A percentile compares a stretch with the other conserved stretches of the same genome.
phyloP scores from a whole-genome alignment of 64 coral and sea anemone species.

The Orbicella faveolata region DNA sequence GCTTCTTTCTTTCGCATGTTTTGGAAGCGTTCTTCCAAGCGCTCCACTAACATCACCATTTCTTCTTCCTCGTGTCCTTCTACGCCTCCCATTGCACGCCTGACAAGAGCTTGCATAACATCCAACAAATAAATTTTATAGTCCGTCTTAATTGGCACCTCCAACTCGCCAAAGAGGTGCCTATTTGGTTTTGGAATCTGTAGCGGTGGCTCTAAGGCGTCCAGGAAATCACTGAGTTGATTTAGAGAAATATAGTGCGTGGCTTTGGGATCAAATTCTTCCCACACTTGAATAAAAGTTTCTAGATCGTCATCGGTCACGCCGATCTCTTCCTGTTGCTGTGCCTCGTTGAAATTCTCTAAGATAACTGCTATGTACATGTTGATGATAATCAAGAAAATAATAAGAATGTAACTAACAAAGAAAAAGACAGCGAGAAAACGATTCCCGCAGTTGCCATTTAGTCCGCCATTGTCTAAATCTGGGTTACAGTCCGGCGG shows the following conservation, averaged over 20 bases:
- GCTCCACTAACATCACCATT: conserved; percentile 68
- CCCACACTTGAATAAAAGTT: conserved; percentile 87
- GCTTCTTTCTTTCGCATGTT: conserved; percentile 67
- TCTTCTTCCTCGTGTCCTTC: conserved; percentile 85
- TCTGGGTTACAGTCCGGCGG: conserved; percentile 59
- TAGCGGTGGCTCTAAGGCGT: conserved; percentile 82
- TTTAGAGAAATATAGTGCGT: conserved; percentile 86
- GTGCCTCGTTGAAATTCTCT: conserved; percentile 99
- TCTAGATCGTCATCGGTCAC: conserved; percentile 96
- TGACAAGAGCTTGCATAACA: conserved; percentile 81
- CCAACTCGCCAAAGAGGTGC: conserved; percentile 63
- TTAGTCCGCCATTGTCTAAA: neutral
- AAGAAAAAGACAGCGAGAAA: conserved; percentile 95
- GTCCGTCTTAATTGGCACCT: conserved; percentile 76
- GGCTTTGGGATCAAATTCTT: conserved; percentile 83
- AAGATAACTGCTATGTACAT: conserved; percentile 99
- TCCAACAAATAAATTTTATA: conserved; percentile 87
- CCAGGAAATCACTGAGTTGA: conserved; percentile 87
- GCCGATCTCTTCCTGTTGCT: conserved; percentile 94
- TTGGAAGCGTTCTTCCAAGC: conserved; percentile 63
- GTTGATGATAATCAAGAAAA: conserved; percentile 95
- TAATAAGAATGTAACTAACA: conserved; percentile 91
- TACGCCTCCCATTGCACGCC: conserved; percentile 84
- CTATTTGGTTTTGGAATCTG: conserved; percentile 93
- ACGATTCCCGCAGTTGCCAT: conserved; percentile 84